phyloP scores from a whole-genome alignment of 2,888 invertebrate species.

The Apamea monoglypha region DNA sequence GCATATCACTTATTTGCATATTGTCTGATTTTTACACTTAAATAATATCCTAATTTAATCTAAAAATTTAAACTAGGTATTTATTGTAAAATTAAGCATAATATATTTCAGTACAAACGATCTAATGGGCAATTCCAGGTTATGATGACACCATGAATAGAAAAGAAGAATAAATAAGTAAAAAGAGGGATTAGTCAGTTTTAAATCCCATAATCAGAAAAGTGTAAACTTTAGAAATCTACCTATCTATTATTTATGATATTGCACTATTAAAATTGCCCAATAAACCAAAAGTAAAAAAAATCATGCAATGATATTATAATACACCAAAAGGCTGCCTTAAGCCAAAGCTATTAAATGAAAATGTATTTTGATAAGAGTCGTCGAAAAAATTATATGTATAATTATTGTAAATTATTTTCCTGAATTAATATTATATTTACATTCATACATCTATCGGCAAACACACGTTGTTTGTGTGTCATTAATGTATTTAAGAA shows the following conservation, averaged over 20 bases:
- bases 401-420: neutral
- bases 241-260: neutral
- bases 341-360: neutral
- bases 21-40: slow-evolving; percentile 56
- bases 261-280: slow-evolving; percentile 32
- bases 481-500: neutral
- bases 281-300: slow-evolving; percentile 24
- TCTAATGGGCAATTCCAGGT: slow-evolving; percentile 30
- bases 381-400: slow-evolving; percentile 7
- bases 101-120: slow-evolving; percentile 17
- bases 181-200: no score
- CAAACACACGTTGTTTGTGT: slow-evolving; percentile 8
- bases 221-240: neutral
- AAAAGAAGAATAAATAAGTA: no score
- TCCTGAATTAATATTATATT: slow-evolving; percentile 8
- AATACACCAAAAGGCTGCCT: slow-evolving; percentile 5
- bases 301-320: slow-evolving; percentile 4
- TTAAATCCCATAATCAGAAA: neutral
- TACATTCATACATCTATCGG: slow-evolving; percentile 2
- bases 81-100: slow-evolving; percentile 20
- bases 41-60: slow-evolving; percentile 38
- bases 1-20: slow-evolving; percentile 54
- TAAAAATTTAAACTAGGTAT: slow-evolving; percentile 24
- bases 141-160: neutral
- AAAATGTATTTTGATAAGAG: neutral